Conservation (phyloP, 2,797 vertebrate species). For the Meda fulgida region DNA sequence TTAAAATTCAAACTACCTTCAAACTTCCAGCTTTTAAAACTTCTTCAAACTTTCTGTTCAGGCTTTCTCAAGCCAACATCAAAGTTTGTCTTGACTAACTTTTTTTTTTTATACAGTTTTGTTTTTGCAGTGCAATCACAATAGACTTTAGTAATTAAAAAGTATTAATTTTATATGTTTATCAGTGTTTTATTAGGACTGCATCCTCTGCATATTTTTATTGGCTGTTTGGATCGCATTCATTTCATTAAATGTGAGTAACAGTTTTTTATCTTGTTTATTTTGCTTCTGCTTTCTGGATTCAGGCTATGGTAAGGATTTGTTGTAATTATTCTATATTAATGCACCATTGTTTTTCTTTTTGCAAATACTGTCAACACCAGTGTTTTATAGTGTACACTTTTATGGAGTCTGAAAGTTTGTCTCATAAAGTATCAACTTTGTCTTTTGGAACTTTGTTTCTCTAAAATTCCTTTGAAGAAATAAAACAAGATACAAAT, state of each 20-base stretch:
- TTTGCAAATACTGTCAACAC: neutral
- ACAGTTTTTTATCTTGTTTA: slow-evolving; percentile 16
- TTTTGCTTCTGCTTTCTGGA: slow-evolving; percentile 21
- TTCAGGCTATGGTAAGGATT: slow-evolving; percentile 59
- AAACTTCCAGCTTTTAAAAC: neutral
- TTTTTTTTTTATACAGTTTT: neutral
- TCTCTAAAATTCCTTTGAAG: neutral
- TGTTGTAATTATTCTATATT: neutral
- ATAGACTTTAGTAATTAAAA: too few relatives aligned
- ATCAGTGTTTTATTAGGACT: neutral
- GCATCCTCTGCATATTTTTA: neutral
- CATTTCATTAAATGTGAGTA: neutral
- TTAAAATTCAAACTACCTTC: neutral
- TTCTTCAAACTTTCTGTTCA: neutral
- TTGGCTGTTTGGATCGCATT: neutral
- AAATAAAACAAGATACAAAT: neutral
- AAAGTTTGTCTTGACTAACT: neutral
- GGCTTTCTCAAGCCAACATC: neutral
- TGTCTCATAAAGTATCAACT: neutral
- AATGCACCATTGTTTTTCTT: neutral
- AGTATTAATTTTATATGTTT: too few relatives aligned
- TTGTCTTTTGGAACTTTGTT: neutral
- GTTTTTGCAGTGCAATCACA: neutral
- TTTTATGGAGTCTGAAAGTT: neutral
- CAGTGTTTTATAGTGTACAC: neutral